phyloP scores from a whole-genome alignment of 35 echinoderm and acorn worm species.

The Hemicentrotus pulcherrimus region DNA sequence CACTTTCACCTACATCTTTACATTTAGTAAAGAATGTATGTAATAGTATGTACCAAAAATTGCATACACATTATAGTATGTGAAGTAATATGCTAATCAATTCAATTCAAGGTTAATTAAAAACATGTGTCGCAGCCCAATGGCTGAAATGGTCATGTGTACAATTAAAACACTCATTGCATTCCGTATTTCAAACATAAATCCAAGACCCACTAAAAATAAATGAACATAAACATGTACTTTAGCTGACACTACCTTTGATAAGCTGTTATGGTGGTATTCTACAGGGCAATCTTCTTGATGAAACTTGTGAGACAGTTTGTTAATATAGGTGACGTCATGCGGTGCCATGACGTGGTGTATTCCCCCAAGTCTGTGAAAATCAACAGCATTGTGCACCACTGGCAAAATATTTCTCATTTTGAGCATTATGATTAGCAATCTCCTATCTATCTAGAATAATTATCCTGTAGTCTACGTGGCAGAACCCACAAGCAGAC shows the following conservation, averaged over 20 bases:
- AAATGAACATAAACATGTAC: too few species aligned
- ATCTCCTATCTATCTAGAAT: background rate
- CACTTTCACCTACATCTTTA: too few species aligned
- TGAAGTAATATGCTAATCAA: too few species aligned
- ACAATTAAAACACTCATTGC: too few species aligned
- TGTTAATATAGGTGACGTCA: background rate
- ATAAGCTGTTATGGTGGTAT: background rate
- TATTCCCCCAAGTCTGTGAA: background rate
- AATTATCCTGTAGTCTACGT: background rate
- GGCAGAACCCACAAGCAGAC: background rate
- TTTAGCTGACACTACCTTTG: background rate
- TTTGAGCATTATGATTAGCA: conserved; percentile 10
- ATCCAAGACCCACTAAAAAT: too few species aligned
- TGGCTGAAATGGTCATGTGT: too few species aligned
- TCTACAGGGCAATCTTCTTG: background rate
- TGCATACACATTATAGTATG: too few species aligned
- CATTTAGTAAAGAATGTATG: too few species aligned
- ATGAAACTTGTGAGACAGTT: background rate
- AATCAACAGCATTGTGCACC: background rate
- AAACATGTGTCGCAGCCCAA: too few species aligned
- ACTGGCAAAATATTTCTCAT: background rate
- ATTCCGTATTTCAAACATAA: too few species aligned
- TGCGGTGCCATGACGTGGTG: background rate
- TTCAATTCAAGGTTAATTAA: too few species aligned
- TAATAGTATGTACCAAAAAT: too few species aligned